phyloP scores from a whole-genome alignment of 2,113 vertebrate genomes.

The Pangasianodon hypophthalmus region DNA sequence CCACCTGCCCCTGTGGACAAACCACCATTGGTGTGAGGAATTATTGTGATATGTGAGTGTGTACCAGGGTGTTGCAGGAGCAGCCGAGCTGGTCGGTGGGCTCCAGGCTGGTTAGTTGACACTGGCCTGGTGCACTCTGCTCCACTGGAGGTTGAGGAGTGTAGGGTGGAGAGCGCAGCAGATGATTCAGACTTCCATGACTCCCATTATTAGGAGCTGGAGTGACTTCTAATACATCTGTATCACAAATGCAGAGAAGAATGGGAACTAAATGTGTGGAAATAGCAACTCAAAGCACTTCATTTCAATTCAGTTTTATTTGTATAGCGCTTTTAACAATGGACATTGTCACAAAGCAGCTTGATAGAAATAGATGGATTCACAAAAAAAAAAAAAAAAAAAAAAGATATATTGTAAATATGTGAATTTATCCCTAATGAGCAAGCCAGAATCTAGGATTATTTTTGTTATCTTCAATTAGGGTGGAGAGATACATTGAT shows the following conservation, averaged over 20 bases:
- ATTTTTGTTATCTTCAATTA: too few relatives aligned
- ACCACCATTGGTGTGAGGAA: background rate
- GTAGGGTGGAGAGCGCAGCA: slow-evolving; percentile 63
- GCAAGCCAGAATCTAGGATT: too few relatives aligned
- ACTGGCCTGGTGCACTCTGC: slow-evolving; percentile 54
- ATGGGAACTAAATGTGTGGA: background rate
- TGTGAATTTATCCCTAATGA: too few relatives aligned
- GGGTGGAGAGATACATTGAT: too few relatives aligned
- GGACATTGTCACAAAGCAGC: too few relatives aligned
- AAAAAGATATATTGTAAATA: too few relatives aligned
- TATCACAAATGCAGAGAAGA: slow-evolving; percentile 5
- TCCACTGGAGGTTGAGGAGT: slow-evolving; percentile 60
- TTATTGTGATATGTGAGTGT: background rate
- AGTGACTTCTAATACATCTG: slow-evolving; percentile 72
- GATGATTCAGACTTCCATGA: slow-evolving; percentile 78
- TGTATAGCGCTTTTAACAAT: too few relatives aligned
- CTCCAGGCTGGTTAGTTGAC: slow-evolving; percentile 57
- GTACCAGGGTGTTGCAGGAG: slow-evolving; percentile 64
- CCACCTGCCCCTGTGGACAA: background rate
- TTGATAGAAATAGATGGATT: too few relatives aligned
- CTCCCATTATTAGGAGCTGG: slow-evolving; percentile 76
- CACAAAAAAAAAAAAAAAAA: too few relatives aligned
- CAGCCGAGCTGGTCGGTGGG: slow-evolving; percentile 65
- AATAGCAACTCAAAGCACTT: background rate
- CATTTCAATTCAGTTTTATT: too few relatives aligned